Evolutionary conservation across 2,113 vertebrate genomes (phyloP).

Genomic region (Todiramphus chloris): DNA sequence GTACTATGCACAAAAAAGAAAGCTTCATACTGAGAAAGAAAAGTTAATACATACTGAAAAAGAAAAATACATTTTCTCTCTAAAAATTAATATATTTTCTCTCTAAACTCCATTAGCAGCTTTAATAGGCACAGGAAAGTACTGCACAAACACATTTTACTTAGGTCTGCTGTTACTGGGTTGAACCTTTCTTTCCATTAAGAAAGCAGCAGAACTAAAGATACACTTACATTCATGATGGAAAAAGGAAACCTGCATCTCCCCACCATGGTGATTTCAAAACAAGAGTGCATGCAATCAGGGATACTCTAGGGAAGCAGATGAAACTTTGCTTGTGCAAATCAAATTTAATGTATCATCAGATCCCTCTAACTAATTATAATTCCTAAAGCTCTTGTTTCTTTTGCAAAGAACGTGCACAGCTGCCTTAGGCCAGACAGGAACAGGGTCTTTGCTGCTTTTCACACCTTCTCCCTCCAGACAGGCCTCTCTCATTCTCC

Average conservation of each 20-base stretch:
- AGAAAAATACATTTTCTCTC: neutral
- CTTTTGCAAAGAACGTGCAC: neutral
- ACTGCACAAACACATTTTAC: neutral
- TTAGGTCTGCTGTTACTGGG: neutral
- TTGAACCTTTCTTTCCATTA: neutral
- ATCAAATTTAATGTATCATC: neutral
- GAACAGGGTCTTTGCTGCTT: too few species aligned
- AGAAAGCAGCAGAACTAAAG: neutral
- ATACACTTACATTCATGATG: rapidly evolving
- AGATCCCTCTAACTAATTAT: neutral
- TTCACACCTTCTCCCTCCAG: too few species aligned
- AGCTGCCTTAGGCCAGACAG: too few species aligned
- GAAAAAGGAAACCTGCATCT: neutral
- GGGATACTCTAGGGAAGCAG: neutral
- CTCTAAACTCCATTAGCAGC: neutral
- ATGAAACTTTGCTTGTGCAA: neutral
- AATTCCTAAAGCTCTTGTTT: neutral
- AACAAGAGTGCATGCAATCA: neutral
- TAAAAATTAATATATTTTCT: neutral
- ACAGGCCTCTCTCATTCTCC: too few species aligned
- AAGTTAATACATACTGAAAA: neutral
- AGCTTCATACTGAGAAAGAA: neutral
- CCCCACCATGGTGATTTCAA: neutral
- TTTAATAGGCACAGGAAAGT: neutral
- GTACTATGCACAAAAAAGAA: neutral